Conservation (phyloP, 2,113 vertebrate species). For the Eira barbara region DNA sequence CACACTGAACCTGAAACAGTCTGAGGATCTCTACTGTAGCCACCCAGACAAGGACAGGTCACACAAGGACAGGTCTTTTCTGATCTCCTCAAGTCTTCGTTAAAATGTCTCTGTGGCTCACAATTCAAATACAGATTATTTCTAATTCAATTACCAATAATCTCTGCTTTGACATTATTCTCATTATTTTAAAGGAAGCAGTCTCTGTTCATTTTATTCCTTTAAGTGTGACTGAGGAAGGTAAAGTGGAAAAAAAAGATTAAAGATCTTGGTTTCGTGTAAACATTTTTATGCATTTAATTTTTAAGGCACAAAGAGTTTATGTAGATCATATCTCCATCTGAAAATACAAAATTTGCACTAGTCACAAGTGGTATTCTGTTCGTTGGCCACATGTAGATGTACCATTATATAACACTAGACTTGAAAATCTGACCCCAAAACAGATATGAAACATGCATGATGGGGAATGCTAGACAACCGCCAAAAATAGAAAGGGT, state of each 20-base stretch:
- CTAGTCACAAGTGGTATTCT: not conserved
- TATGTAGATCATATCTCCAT: not conserved
- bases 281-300: conserved; percentile 17
- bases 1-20: accelerated
- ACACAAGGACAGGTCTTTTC: not conserved
- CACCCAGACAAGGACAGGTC: not conserved
- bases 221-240: not conserved
- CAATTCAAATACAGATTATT: not conserved
- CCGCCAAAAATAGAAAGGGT: accelerated
- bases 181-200: not conserved
- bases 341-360: not conserved
- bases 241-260: not conserved
- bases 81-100: not conserved
- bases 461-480: accelerated
- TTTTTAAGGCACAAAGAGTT: conserved; percentile 19
- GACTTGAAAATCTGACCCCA: not conserved
- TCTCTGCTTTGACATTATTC: not conserved
- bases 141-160: not conserved
- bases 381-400: not conserved
- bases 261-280: not conserved
- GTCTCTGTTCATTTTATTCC: not conserved
- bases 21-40: not conserved
- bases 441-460: not conserved
- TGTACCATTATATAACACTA: not conserved
- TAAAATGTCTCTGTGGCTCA: not conserved